Conservation (phyloP, 2,888 invertebrate genomes). For the Celastrina argiolus region DNA sequence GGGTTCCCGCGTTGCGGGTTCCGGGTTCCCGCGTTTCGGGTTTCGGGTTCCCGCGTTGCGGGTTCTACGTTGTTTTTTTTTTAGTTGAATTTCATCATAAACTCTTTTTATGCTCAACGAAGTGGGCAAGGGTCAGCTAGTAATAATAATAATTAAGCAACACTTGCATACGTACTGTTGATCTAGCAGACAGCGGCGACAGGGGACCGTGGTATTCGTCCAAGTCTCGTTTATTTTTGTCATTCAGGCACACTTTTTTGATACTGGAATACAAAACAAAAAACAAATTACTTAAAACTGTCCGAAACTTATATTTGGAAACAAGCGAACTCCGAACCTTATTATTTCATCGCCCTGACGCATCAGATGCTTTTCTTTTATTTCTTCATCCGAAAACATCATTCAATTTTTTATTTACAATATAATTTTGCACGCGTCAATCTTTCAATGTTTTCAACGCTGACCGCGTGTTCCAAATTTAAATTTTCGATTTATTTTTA, state of each 20-base stretch:
- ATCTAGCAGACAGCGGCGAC: slow-evolving; percentile 49
- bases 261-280: slow-evolving; percentile 51
- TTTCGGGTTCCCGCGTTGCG: too few relatives aligned
- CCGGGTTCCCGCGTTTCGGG: too few relatives aligned
- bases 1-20: too few relatives aligned
- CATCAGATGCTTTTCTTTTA: slow-evolving; percentile 67
- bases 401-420: slow-evolving; percentile 69
- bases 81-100: too few relatives aligned
- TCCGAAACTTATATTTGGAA: slow-evolving; percentile 29
- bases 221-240: slow-evolving; percentile 62
- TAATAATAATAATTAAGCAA: slow-evolving; percentile 2
- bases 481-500: slow-evolving; percentile 39
- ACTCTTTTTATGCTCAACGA: too few relatives aligned
- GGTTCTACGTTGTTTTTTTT: too few relatives aligned
- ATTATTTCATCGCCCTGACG: slow-evolving; percentile 68
- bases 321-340: slow-evolving; percentile 57
- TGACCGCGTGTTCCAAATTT: slow-evolving; percentile 50
- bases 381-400: slow-evolving; percentile 74
- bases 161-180: slow-evolving; percentile 56
- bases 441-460: slow-evolving; percentile 53
- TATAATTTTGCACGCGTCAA: slow-evolving; percentile 64
- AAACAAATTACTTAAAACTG: background rate
- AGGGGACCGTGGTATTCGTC: slow-evolving; percentile 51
- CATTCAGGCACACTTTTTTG: slow-evolving; percentile 64
- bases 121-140: too few relatives aligned